Base-by-base conservation (phyloP, 2,888 invertebrate species). In the Pomacea canaliculata region DNA sequence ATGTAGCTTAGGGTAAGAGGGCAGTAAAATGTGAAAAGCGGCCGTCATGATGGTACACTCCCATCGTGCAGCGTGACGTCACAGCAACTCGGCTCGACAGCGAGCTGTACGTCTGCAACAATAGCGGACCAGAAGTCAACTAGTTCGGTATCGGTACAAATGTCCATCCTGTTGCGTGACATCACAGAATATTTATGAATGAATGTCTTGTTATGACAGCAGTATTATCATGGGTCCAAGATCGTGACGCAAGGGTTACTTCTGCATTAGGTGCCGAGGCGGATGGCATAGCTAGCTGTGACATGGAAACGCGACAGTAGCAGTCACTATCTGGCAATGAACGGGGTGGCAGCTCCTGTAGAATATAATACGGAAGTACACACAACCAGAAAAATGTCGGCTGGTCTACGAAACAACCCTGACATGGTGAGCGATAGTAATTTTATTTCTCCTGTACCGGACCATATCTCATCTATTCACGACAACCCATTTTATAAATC, bases 171-270 rank as follows among this genome's bases (percentile, higher is more conserved):
- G 7, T 56, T 56, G 51, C 51, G 2, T 56, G 10, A 56, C 51
- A 56, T 56, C 51, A 16, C 51, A 16, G 7, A 56, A 8, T 16
- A 7, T 56, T 56, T 56, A 56, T 56, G 37, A 3, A 10, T 56
- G 51, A 16, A 16, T 63, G 76, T 51, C 76, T 80, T 66, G 82
- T 81, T 67, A 80, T 83, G 79, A 81, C 82, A 75, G 81, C 82
- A 62, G 76, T 83, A 63, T 82, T 84, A 65, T 78, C 77, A 71
- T 86, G 86, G 85, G 82, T 83, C 76, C 80, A 76, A 75, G 80
- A 80, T 63, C 65, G 82, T 66, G 71, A 73, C 74, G 46, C 51
- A 56, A 56, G 51, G 51, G 12, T 10, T 56, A 56, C 51, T 56
- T 56, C 51, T 56, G 51, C 16, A 8, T 56, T 56, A 56, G 51